Evolutionary conservation across 2,113 vertebrate genomes (phyloP).

Genomic region (Ailuropoda melanoleuca): DNA sequence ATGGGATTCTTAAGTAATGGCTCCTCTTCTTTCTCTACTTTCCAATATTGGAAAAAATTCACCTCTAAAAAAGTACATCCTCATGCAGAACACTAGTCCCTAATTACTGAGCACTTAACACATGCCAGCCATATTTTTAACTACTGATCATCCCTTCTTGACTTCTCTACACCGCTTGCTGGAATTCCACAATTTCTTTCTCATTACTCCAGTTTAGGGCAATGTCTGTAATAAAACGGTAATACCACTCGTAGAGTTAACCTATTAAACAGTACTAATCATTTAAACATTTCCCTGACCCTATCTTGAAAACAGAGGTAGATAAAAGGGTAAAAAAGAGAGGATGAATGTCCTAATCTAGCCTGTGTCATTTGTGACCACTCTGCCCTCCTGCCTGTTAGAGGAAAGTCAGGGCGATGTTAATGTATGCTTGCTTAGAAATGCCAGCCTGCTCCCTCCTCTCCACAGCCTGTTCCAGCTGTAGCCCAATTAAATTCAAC

Average conservation of each 20-base stretch:
- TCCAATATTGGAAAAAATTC: background rate
- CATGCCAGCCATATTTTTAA: background rate
- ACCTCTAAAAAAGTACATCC: background rate
- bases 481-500: constrained; percentile 66
- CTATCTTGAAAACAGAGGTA: background rate
- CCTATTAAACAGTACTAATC: background rate
- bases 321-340: background rate
- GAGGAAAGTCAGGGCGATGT: background rate
- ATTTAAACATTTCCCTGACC: constrained; percentile 32
- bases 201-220: background rate
- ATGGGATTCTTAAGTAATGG: background rate
- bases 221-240: background rate
- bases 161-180: background rate
- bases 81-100: background rate
- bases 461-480: constrained; percentile 34
- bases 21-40: background rate
- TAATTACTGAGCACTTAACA: background rate
- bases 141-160: background rate
- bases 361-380: background rate
- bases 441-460: background rate
- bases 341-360: background rate
- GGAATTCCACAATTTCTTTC: background rate
- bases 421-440: background rate
- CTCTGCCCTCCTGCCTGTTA: background rate
- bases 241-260: background rate